A percentile compares a stretch with the other conserved stretches of the same genome.
phyloP scores from a whole-genome alignment of 2,888 invertebrate species.

The Unio delphinus region DNA sequence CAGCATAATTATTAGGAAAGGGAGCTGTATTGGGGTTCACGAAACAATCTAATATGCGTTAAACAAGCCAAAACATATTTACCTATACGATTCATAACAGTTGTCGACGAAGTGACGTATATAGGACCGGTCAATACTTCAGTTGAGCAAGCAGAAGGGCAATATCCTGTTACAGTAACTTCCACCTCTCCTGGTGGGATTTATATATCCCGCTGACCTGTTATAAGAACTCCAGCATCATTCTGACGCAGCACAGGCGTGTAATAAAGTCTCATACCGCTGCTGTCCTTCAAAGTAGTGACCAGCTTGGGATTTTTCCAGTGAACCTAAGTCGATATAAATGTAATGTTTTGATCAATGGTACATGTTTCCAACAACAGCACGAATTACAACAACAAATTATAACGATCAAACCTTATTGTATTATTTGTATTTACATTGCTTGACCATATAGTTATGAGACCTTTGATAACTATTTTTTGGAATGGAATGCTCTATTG shows the following conservation, averaged over 20 bases:
- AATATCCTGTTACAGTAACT: no score
- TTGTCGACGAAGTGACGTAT: constrained; percentile 18
- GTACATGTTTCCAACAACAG: no score
- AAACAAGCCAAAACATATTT: constrained; percentile 4
- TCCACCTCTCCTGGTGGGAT: background rate
- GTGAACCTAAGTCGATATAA: constrained; percentile 2
- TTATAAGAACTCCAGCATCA: constrained; percentile 7
- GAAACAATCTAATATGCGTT: no score
- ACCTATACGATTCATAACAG: constrained; percentile 37
- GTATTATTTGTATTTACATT: no score
- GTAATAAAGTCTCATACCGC: constrained; percentile 6
- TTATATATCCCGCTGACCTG: constrained; percentile 3
- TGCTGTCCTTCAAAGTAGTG: background rate
- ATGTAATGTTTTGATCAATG: no score
- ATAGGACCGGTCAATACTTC: constrained; percentile 14
- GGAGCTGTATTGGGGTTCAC: no score
- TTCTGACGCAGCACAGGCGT: background rate
- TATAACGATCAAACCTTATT: no score
- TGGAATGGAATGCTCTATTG: no score
- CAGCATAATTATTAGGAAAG: no score
- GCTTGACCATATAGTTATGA: no score
- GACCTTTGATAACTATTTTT: no score
- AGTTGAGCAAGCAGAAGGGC: constrained; percentile 13
- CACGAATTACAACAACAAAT: no score
- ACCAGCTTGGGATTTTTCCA: background rate